These are phyloP conservation scores for Temnothorax rugatulus DNA, from an alignment of 2,888 invertebrate species.

Conservation along the genomic window DNA sequence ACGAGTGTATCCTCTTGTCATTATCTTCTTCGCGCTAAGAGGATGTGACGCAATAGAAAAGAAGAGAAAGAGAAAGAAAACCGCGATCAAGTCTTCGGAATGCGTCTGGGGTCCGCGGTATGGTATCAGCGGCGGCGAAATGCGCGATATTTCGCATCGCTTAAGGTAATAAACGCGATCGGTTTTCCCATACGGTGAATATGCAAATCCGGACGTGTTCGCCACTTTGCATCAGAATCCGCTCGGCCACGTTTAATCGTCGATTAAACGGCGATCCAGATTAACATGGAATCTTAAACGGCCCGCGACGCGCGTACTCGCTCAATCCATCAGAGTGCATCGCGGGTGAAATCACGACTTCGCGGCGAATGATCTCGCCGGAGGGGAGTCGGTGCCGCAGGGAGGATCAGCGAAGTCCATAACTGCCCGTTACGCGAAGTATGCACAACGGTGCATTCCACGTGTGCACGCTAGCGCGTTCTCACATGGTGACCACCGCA, in stretches of 20 bases:
- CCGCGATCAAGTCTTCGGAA: conserved; percentile 1
- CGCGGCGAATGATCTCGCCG: conserved; percentile 41
- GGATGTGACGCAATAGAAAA: neutral
- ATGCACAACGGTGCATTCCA: conserved; percentile 81
- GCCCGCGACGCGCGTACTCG: neutral
- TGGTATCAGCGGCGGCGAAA: conserved; percentile 24
- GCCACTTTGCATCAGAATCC: conserved; percentile 19
- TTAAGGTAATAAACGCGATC: conserved; percentile 43
- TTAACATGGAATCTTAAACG: conserved; percentile 48
- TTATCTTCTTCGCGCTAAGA: conserved; percentile 11
- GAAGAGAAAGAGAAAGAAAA: neutral
- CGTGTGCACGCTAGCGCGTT: conserved; percentile 77
- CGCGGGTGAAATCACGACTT: conserved; percentile 8
- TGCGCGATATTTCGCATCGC: conserved; percentile 40
- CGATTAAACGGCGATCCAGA: conserved; percentile 27
- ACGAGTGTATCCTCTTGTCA: neutral
- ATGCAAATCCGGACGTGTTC: conserved; percentile 8
- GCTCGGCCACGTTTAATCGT: conserved; percentile 10
- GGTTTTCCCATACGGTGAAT: conserved; percentile 23
- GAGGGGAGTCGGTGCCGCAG: conserved; percentile 60
- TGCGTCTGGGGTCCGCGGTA: neutral
- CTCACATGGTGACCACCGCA: conserved; percentile 79
- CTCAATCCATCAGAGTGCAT: conserved; percentile 28
- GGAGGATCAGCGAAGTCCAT: conserved; percentile 76
- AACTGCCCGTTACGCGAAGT: conserved; percentile 78